Percentiles rank a stretch among this genome's conserved stretches.
Evolutionary conservation across 2,888 invertebrate genomes (phyloP).

Genomic region (Napeogenes inachia): DNA sequence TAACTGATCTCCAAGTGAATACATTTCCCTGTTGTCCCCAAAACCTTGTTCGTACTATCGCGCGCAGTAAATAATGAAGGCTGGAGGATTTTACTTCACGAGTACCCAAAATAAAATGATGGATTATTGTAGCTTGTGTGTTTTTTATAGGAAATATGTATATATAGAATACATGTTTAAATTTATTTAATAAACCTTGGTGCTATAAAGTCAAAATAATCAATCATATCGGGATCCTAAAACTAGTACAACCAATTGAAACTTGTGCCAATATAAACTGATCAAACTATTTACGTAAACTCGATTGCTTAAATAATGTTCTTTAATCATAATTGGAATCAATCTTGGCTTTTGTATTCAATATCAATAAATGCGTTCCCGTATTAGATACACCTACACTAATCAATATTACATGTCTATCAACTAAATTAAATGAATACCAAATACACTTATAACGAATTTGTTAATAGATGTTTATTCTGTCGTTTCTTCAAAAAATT

Average conservation of each 20-base stretch:
- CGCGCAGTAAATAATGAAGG: constrained; percentile 14
- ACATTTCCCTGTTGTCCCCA: constrained; percentile 48
- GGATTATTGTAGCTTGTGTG: no score
- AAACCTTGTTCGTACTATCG: constrained; percentile 43
- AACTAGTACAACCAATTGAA: constrained; percentile 14
- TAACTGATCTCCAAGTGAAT: constrained; percentile 21
- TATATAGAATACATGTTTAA: no score
- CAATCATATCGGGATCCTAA: background rate
- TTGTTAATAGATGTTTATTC: constrained; percentile 5
- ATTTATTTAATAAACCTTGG: background rate
- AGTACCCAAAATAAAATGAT: background rate
- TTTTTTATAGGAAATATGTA: no score
- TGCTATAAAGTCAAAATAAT: background rate
- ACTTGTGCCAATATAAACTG: constrained; percentile 20
- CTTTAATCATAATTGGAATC: constrained; percentile 24
- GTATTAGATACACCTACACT: constrained; percentile 7
- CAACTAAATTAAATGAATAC: constrained; percentile 6
- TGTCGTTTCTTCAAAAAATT: background rate
- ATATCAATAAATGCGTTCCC: constrained; percentile 19
- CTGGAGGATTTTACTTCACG: constrained; percentile 6
- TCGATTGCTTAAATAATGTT: constrained; percentile 12
- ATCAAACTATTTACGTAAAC: constrained; percentile 16
- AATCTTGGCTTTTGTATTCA: constrained; percentile 27
- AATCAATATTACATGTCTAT: constrained; percentile 9
- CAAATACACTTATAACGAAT: constrained; percentile 16